Conservation (phyloP, 2,113 vertebrate species). For the Pelmatolapia mariae region DNA sequence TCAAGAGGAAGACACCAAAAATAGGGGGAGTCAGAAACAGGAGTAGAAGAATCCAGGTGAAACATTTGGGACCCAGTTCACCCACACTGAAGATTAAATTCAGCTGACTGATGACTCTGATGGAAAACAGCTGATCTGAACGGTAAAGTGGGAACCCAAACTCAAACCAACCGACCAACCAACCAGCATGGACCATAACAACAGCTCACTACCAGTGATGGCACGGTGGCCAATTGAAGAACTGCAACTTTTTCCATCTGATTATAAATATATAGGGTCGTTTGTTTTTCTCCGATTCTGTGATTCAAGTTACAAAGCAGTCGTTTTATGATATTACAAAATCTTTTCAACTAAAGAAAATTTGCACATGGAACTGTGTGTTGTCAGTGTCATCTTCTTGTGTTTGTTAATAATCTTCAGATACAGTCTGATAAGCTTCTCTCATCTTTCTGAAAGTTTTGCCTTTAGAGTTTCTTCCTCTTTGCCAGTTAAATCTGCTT, state of each 20-base stretch:
- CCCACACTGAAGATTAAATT: neutral
- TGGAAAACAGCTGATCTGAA: neutral
- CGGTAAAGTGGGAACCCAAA: neutral
- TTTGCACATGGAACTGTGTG: neutral
- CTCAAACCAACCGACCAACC: neutral
- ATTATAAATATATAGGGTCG: too few species aligned
- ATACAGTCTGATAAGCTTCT: neutral
- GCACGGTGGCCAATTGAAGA: neutral
- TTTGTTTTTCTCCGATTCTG: neutral
- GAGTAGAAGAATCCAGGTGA: neutral
- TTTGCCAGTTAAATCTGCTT: neutral
- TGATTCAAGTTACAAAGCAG: neutral
- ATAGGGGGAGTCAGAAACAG: neutral
- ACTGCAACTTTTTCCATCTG: neutral
- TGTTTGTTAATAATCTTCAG: neutral
- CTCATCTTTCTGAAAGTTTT: neutral
- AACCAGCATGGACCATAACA: neutral
- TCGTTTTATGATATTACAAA: accelerated
- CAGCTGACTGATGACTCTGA: neutral
- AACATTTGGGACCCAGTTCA: neutral
- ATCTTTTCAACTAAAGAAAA: neutral
- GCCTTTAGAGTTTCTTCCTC: neutral
- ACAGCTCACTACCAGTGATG: neutral
- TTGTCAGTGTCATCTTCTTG: neutral
- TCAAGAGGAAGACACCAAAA: neutral